phyloP scores from a whole-genome alignment of 2,888 invertebrate species.

The Drosophila anomelani region DNA sequence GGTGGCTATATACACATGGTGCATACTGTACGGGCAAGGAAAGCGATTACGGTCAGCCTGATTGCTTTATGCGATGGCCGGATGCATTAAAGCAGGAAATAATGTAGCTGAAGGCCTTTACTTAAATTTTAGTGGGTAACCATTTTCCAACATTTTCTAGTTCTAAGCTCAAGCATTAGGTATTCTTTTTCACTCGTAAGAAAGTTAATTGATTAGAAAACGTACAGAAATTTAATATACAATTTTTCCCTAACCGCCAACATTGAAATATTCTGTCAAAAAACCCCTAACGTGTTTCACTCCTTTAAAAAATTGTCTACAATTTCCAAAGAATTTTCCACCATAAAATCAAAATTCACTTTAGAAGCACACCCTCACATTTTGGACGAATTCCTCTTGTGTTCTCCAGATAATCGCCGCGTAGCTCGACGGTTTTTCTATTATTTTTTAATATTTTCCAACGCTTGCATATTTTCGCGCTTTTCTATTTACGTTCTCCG shows the following conservation, averaged over 20 bases:
- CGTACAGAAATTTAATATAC: too few relatives aligned
- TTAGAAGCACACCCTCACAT: constrained; percentile 3
- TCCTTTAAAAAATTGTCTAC: background rate
- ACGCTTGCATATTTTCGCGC: constrained; percentile 56
- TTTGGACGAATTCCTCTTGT: background rate
- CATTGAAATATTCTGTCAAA: background rate
- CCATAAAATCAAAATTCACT: constrained; percentile 14
- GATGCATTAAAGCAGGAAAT: constrained; percentile 2
- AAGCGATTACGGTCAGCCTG: constrained; percentile 45
- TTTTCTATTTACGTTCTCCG: constrained; percentile 51
- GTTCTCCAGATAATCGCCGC: constrained; percentile 15
- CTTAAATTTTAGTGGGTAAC: background rate
- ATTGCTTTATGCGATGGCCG: constrained; percentile 38
- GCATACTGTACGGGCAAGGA: constrained; percentile 9
- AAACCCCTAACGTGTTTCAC: background rate
- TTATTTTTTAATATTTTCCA: constrained; percentile 65
- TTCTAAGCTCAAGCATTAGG: background rate
- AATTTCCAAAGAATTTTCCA: background rate
- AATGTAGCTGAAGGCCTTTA: background rate
- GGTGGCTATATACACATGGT: constrained; percentile 6
- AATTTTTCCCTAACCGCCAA: background rate
- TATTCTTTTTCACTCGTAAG: background rate
- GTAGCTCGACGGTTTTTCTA: constrained; percentile 45
- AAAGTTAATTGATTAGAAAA: background rate
- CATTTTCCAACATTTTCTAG: background rate